Evolutionary conservation across 1,140 invertebrate species (phyloP).

Genomic region (Heliconius hermathena): DNA sequence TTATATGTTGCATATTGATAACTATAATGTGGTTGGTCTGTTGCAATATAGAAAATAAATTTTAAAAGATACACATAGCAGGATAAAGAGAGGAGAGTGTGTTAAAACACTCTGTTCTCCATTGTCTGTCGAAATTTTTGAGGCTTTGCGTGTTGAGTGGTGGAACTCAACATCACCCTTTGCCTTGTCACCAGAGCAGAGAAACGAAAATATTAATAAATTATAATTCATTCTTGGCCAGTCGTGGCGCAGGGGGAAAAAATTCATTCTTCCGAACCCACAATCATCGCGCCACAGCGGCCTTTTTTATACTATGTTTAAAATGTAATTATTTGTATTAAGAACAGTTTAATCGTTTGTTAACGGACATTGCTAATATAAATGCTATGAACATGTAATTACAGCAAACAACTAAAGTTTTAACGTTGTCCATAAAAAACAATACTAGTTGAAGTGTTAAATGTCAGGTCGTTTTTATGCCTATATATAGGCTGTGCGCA

Average conservation of each 20-base stretch:
- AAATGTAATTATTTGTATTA: background rate
- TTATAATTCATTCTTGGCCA: too few relatives aligned
- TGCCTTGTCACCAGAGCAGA: too few relatives aligned
- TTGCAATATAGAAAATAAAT: constrained; percentile 7
- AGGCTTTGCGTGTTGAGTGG: too few relatives aligned
- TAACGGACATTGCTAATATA: background rate
- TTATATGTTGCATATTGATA: constrained; percentile 2
- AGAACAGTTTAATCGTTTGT: background rate
- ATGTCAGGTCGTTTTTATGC: background rate
- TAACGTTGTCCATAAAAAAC: background rate
- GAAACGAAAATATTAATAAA: too few relatives aligned
- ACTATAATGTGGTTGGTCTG: background rate
- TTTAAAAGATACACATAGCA: too few relatives aligned
- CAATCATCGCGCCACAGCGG: too few relatives aligned
- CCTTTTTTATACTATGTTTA: background rate
- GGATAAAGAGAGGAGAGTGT: too few relatives aligned
- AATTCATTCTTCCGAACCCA: too few relatives aligned
- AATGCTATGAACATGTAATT: background rate
- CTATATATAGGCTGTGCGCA: background rate
- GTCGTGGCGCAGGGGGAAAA: too few relatives aligned
- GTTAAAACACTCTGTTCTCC: too few relatives aligned
- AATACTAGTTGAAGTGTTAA: background rate
- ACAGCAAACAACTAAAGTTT: background rate
- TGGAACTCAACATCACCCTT: too few relatives aligned
- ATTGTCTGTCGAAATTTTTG: too few relatives aligned